Evolutionary conservation across 2,888 invertebrate species (phyloP), one percentile per base, ranked within the genome.

Genomic region (Chouioia cunea): DNA sequence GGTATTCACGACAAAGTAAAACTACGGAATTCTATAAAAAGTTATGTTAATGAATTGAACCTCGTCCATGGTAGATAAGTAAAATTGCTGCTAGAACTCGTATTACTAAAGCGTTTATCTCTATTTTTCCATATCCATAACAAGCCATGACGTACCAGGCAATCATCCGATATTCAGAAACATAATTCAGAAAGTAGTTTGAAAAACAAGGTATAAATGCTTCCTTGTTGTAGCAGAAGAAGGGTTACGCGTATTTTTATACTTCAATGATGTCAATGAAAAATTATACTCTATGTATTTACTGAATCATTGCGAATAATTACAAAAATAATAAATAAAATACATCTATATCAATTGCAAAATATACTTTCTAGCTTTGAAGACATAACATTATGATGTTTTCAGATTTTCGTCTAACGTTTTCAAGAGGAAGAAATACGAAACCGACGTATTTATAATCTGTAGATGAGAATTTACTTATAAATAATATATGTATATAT

Each of bases 381-480:
- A 53, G 22, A 53, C 22, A 8, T 6, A 3, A 16, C 6, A 27
- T 56, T 2, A n/a, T 3, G 23, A 18, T 18, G n/a, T 8, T 27
- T 12, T n/a, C 0, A 64, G 12, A 0, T 43, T 43, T 63, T 66
- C 60, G 4, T 64, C 60, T 20, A 68, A 44, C 1, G 64, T 69
- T 22, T 47, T 22, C 14, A 72, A 23, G 12, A 67, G 18, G 18
- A 67, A 64, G 22, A 71, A 68, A 27, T 71, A 64, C 2, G 67
- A 59, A n/a, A 67, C 54, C 2, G 64, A 59, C 1, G 65, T 68
- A 18, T 68, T 50, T 36, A 72, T 14, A 18, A 72, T 53, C 64
- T 64, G 64, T 10, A 46, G 36, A 57, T 10, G 16, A 44, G 50
- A 27, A 48, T 15, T 4, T 1, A 14, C 12, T 57, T 23, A 22